Conservation (phyloP, 2,113 vertebrate genomes). For the Cyphomyrus discorhynchus region DNA sequence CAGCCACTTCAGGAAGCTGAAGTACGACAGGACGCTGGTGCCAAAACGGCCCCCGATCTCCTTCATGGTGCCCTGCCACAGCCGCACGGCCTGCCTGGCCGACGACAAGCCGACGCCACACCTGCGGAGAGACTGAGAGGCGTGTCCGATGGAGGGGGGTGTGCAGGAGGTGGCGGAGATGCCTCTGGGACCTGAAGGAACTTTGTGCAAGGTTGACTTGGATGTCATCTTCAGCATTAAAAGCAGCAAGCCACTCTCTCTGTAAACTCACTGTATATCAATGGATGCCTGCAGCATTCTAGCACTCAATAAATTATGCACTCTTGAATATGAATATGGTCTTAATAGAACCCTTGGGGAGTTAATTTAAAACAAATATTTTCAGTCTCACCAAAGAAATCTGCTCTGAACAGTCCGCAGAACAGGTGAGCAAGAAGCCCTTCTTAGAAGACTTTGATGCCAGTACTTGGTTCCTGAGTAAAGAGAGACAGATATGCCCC, state of each 20-base stretch:
- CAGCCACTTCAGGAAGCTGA: conserved; percentile 86
- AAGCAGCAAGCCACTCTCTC: background rate
- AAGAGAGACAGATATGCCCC: background rate
- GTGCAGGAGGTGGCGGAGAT: background rate
- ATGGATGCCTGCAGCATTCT: background rate
- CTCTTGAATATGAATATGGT: background rate
- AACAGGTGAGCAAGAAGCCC: conserved; percentile 42
- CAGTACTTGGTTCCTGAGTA: conserved; percentile 54
- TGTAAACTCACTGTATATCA: background rate
- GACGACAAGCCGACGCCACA: conserved; percentile 53
- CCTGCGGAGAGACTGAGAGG: conserved; percentile 61
- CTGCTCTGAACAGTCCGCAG: conserved; percentile 50
- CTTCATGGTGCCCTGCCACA: conserved; percentile 79
- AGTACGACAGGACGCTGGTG: conserved; percentile 85
- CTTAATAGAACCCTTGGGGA: background rate
- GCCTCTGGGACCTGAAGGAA: background rate
- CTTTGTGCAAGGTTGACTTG: background rate
- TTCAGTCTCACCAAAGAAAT: conserved; percentile 50
- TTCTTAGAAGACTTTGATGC: conserved; percentile 43
- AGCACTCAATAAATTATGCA: background rate
- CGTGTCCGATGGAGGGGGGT: background rate
- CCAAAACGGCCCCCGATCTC: conserved; percentile 82
- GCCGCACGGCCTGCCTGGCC: conserved; percentile 42
- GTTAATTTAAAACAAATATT: background rate
- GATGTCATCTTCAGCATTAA: background rate